Percentiles rank a stretch among this genome's conserved stretches.
These are phyloP conservation scores for Camponotus floridanus DNA, from an alignment of 1,140 invertebrate genomes.

Conservation along the genomic window DNA sequence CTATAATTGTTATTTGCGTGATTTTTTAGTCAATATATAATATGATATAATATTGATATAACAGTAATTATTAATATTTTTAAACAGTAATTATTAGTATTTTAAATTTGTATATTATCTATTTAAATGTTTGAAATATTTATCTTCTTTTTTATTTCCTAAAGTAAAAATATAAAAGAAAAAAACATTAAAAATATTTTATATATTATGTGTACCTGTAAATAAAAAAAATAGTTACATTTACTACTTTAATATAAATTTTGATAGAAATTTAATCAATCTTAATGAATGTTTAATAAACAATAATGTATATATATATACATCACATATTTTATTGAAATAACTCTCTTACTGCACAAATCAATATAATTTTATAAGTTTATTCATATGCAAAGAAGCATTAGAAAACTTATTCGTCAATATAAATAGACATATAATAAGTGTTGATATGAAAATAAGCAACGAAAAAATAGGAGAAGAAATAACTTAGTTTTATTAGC, in stretches of 20 bases:
- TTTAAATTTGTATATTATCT: neutral
- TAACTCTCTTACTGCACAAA: neutral
- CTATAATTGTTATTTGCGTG: neutral
- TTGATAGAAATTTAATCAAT: neutral
- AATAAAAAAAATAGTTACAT: neutral
- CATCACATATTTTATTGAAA: neutral
- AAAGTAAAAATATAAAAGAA: too few species aligned
- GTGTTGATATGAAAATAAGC: slow-evolving; percentile 19
- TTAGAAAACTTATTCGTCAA: neutral
- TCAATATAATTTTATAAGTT: neutral
- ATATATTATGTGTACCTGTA: neutral
- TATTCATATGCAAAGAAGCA: neutral
- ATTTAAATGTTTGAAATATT: neutral
- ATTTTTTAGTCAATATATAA: neutral
- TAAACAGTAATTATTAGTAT: neutral
- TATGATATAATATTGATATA: too few species aligned
- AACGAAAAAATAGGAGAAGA: neutral
- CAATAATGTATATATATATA: too few species aligned
- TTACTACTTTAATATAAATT: neutral
- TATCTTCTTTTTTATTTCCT: neutral
- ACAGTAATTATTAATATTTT: neutral
- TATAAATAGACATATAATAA: neutral
- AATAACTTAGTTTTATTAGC: neutral
- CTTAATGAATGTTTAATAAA: neutral
- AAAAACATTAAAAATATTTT: neutral